These are phyloP conservation scores for Eriosoma lanigerum DNA, from an alignment of 1,140 invertebrate genomes.

Conservation along the genomic window DNA sequence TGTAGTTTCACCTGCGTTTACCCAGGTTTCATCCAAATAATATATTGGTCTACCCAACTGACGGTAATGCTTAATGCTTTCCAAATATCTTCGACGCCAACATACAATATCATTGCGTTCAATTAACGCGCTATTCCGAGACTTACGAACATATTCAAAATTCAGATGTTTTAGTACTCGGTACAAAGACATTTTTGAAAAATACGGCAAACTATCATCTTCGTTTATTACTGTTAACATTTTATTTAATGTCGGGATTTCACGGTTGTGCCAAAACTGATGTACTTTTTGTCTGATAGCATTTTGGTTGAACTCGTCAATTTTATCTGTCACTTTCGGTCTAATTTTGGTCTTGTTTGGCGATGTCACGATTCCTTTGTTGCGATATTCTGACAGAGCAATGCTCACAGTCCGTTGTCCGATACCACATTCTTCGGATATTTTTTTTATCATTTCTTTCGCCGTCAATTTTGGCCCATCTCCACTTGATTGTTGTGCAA, in stretches of 20 bases:
- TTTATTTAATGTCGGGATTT: not conserved
- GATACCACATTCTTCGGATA: not conserved
- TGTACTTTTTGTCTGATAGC: not conserved
- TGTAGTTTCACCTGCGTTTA: no score
- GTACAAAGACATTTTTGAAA: not conserved
- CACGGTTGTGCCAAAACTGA: not conserved
- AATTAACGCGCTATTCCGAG: not conserved
- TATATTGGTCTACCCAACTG: not conserved
- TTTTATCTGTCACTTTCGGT: not conserved
- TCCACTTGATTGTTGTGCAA: no score
- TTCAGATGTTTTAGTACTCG: not conserved
- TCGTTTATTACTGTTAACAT: not conserved
- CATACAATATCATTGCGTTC: not conserved
- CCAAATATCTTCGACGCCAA: conserved; percentile 11
- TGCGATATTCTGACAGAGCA: not conserved
- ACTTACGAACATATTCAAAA: not conserved
- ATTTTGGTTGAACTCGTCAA: no score
- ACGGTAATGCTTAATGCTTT: not conserved
- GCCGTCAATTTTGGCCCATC: no score
- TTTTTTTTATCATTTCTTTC: not conserved
- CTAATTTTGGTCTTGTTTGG: not conserved
- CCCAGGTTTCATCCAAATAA: no score
- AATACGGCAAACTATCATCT: conserved; percentile 6
- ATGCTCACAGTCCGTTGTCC: not conserved
- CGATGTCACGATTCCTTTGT: not conserved